Evolutionary conservation across 1,140 invertebrate species (phyloP).

Genomic region (Psilanteris sp.): DNA sequence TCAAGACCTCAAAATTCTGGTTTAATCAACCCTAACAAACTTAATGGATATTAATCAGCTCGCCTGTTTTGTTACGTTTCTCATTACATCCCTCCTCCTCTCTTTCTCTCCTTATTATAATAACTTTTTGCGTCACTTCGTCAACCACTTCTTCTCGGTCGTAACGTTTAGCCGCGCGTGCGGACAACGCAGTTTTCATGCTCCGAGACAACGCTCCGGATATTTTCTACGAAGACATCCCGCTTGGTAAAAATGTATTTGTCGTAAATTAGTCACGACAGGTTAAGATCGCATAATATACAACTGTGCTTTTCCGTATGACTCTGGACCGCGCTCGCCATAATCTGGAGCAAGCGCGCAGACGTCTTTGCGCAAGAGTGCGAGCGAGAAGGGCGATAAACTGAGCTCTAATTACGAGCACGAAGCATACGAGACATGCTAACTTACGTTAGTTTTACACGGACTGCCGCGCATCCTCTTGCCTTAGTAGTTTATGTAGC

Average conservation of each 20-base stretch:
- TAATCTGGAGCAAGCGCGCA: background rate
- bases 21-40: slow-evolving; percentile 29
- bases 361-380: background rate
- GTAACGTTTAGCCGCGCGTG: no score
- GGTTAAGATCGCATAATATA: no score
- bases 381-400: slow-evolving; percentile 10
- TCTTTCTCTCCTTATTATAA: no score
- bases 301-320: slow-evolving; percentile 19
- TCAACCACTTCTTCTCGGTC: no score
- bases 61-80: background rate
- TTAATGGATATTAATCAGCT: slow-evolving; percentile 27
- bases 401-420: slow-evolving; percentile 57
- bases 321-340: slow-evolving; percentile 5
- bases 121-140: background rate
- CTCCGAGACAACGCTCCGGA: no score
- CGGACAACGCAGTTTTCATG: no score
- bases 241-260: no score
- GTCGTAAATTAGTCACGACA: no score
- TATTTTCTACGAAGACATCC: no score
- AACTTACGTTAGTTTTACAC: slow-evolving; percentile 54
- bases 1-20: slow-evolving; percentile 27
- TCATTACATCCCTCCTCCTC: background rate
- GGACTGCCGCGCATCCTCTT: slow-evolving; percentile 54
- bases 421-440: slow-evolving; percentile 59
- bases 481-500: slow-evolving; percentile 56